Conservation (phyloP, 2,888 invertebrate genomes). For the Euzophera pinguis region DNA sequence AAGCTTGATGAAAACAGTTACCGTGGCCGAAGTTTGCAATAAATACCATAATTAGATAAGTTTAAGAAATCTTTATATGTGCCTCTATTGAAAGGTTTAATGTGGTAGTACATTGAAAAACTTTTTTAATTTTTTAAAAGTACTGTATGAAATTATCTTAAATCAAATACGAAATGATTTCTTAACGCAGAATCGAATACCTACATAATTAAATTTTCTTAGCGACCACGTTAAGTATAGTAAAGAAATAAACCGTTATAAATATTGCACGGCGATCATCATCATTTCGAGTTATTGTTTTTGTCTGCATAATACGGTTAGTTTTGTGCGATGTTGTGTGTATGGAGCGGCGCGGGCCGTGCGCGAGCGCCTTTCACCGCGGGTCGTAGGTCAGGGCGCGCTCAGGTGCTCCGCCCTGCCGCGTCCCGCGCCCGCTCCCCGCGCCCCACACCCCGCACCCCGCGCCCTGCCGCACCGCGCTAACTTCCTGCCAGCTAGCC, state of each 20-base stretch:
- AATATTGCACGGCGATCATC: constrained; percentile 18
- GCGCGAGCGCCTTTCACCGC: constrained; percentile 76
- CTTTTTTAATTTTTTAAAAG: no score
- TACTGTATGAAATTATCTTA: no score
- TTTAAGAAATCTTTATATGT: no score
- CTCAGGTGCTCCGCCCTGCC: constrained; percentile 77
- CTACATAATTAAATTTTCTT: no score
- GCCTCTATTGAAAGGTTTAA: no score
- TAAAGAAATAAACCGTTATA: constrained; percentile 14
- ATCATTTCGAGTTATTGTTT: constrained; percentile 39
- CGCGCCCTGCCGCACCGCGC: constrained; percentile 36
- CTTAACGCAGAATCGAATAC: no score
- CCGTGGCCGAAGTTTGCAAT: no score
- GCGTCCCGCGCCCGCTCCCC: constrained; percentile 29
- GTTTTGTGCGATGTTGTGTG: constrained; percentile 62
- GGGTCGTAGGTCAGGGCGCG: constrained; percentile 79
- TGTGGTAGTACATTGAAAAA: no score
- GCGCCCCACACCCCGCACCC: constrained; percentile 27
- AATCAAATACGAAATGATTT: no score
- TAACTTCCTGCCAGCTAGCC: constrained; percentile 65
- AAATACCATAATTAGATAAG: no score
- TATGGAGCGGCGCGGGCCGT: constrained; percentile 47
- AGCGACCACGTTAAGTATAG: neutral
- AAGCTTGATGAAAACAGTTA: no score
- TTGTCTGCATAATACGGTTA: constrained; percentile 51